Evolutionary conservation across 2,797 vertebrate species (phyloP).

Genomic region (Pseudochirops cupreus): DNA sequence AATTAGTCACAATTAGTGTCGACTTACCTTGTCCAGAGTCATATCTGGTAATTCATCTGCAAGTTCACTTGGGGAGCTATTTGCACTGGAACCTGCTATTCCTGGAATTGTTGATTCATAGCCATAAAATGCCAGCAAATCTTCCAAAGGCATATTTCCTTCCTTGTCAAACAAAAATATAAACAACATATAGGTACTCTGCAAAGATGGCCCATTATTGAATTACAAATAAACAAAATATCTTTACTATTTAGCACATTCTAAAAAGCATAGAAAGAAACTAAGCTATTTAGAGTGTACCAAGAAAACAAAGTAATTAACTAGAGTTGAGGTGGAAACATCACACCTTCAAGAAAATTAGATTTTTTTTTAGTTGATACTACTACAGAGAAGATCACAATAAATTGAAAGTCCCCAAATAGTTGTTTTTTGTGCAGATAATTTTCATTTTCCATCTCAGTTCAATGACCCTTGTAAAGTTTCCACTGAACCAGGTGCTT

Average conservation of each 20-base stretch:
- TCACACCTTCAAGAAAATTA: background rate
- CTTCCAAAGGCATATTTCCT: constrained; percentile 98
- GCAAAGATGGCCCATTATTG: background rate
- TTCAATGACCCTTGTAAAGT: constrained; percentile 17
- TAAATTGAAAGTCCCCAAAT: constrained; percentile 5
- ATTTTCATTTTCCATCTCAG: constrained; percentile 42
- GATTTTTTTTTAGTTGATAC: background rate
- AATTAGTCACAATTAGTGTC: constrained; percentile 7
- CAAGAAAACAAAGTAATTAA: background rate
- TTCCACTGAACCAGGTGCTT: constrained; percentile 21
- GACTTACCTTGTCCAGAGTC: constrained; percentile 97
- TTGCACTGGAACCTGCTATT: constrained; percentile 92
- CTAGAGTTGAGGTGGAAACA: background rate
- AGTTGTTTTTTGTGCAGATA: constrained; percentile 26
- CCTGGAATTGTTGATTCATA: constrained; percentile 92
- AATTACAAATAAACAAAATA: constrained; percentile 11
- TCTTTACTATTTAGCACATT: background rate
- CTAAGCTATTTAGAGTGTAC: background rate
- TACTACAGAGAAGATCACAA: background rate
- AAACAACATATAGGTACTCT: constrained; percentile 64
- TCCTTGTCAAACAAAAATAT: constrained; percentile 87
- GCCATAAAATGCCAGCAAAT: constrained; percentile 96
- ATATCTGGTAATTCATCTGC: constrained; percentile 98
- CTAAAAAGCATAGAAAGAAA: constrained; percentile 12
- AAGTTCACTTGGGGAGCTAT: constrained; percentile 97